Base-by-base conservation (phyloP, 1,140 invertebrate species). In the Rhopalosiphum maidis region DNA sequence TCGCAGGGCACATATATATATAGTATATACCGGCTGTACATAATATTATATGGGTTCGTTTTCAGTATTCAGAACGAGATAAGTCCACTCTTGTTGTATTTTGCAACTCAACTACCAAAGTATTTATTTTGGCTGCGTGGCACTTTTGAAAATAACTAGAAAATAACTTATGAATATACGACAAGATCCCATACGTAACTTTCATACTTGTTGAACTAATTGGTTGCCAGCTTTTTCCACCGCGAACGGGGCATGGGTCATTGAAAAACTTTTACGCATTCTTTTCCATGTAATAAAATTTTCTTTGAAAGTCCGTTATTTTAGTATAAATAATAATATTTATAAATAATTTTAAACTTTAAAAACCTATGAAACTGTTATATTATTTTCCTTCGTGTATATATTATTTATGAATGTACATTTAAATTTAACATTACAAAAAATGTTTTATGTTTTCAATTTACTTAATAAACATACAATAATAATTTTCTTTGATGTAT, bases 41-140 rank as follows among this genome's bases (percentile, higher is more conserved):
- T 77, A 68, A 68, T 68, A 77, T 77, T 77, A 77, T n/a, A 18
- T 0, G n/a, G 60, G 60, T 77, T n/a, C 15, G 15, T 77, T 77
- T 86, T 46, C 41, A 46, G 85, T 86, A 46, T 86, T 86, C 46
- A 86, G 2, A 25, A 43, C 15, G 25, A 4, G 25, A n/a, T 46
- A 46, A 86, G 43, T n/a, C 46, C 30, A 35, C 46, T 87, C 86
- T 87, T 48, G 86, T 48, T 48, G 30, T 87, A n/a, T 87, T 87
- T 46, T 87, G 25, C 15, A 87, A 48, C 23, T 25, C 9, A 22
- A 46, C 25, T 87, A 87, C 4, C 25, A 4, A 9, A 46, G 41
- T 87, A 87, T 51, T 87, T 87, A 48, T 87, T 87, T 48, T 87
- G 46, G 86, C 86, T 22, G 51, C 86, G 86, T 30, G 30, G 48